Evolutionary conservation across 1,140 invertebrate species (phyloP), one percentile per base, ranked within the genome.

Genomic region (Hypsibius dujardini): DNA sequence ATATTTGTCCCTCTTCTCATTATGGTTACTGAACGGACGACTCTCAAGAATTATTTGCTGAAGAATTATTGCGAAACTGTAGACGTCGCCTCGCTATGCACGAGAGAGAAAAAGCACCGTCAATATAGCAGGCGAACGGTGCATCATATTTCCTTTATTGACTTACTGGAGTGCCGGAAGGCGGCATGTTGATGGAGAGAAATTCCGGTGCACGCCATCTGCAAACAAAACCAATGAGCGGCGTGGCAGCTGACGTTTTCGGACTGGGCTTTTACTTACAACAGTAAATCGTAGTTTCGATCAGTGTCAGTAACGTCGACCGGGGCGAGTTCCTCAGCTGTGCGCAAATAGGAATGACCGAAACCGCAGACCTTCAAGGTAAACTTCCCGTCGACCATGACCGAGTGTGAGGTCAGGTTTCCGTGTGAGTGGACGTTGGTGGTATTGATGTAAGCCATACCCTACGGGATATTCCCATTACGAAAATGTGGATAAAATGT

Each of bases 381-480:
- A 91, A 91, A 95, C 2, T 91, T 84, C 1, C 89, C 90, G 79
- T 95, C 91, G n/a, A 95, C 88, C 15, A 95, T 80, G 77, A 92
- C 95, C 78, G 95, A 95, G 15, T 88, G 89, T 0, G 90, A 86
- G 74, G 89, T 89, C 47, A 96, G 81, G 72, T 89, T 87, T 0
- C 92, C 92, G 78, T 96, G 92, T 76, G 86, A 90, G 71, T 86
- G 84, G 2, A 95, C 83, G 1, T 87, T 84, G 1, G 89, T 92
- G 73, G 92, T 90, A 80, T 95, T 92, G 47, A 96, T 84, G 79
- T 90, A 56, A 7, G 50, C 50, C 50, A 56, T 56, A n/a, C 50
- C 50, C 50, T 56, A n/a, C n/a, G n/a, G n/a, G n/a, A n/a, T n/a
- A n/a, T n/a, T n/a, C n/a, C n/a, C n/a, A n/a, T n/a, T n/a, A n/a